phyloP scores from a whole-genome alignment of 2,888 invertebrate species.

The Cheilosia pagana region DNA sequence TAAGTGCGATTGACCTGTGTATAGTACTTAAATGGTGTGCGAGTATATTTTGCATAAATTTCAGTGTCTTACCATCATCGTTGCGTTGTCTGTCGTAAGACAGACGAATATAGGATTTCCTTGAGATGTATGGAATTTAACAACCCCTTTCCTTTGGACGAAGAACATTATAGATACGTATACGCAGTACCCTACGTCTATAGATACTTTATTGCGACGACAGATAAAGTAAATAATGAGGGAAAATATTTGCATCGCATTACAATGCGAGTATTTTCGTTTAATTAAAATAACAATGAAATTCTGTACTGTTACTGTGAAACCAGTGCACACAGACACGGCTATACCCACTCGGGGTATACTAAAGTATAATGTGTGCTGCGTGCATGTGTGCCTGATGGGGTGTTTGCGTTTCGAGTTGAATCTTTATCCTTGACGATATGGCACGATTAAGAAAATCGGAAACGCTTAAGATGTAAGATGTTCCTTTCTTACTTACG shows the following conservation, averaged over 20 bases:
- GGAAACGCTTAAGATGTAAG: constrained; percentile 46
- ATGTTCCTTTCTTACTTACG: constrained; percentile 29
- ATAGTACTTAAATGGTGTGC: constrained; percentile 42
- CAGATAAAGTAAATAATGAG: constrained; percentile 76
- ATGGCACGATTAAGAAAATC: constrained; percentile 59
- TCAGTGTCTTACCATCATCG: not conserved
- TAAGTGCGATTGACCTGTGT: constrained; percentile 70
- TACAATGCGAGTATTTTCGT: constrained; percentile 77
- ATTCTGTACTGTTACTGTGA: constrained; percentile 19
- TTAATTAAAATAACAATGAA: constrained; percentile 78
- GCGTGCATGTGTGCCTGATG: not conserved
- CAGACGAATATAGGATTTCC: constrained; percentile 48
- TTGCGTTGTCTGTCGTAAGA: not conserved
- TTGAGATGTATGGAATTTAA: constrained; percentile 30
- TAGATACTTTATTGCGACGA: constrained; percentile 68
- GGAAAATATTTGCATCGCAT: constrained; percentile 78
- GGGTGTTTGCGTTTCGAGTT: constrained; percentile 19
- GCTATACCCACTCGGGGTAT: not conserved
- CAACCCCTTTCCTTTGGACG: constrained; percentile 59
- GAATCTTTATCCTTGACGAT: constrained; percentile 64
- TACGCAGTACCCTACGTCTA: constrained; percentile 1
- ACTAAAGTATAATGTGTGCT: not conserved
- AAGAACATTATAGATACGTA: not conserved
- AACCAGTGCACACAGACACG: constrained; percentile 32
- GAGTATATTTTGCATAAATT: not conserved